Percentiles rank a stretch among this genome's conserved stretches.
Conservation (phyloP, 2,888 invertebrate genomes). For the Platycheirus albimanus region DNA sequence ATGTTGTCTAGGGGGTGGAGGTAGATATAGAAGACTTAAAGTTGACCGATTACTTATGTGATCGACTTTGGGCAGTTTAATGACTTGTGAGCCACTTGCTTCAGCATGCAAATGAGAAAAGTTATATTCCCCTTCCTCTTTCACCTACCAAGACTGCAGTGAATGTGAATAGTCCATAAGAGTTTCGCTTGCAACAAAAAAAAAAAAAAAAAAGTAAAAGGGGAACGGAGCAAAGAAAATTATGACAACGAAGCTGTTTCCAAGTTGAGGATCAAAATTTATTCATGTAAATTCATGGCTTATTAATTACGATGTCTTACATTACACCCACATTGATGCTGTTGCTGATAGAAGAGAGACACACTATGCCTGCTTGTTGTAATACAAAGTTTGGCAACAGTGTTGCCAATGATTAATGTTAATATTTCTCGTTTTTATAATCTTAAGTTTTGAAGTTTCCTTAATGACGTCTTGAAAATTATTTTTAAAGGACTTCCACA, state of each 20-base stretch:
- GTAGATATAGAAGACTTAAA: conserved; percentile 53
- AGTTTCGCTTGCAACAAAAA: not conserved
- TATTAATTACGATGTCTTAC: conserved; percentile 73
- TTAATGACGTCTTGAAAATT: too few relatives aligned
- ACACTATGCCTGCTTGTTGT: conserved; percentile 4
- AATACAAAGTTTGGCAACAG: conserved; percentile 26
- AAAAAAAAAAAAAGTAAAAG: too few relatives aligned
- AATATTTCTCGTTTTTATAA: too few relatives aligned
- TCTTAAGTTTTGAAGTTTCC: too few relatives aligned
- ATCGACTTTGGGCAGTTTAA: conserved; percentile 62
- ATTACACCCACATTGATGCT: conserved; percentile 38
- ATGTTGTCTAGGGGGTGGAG: conserved; percentile 39
- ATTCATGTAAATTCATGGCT: conserved; percentile 74
- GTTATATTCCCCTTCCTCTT: conserved; percentile 20
- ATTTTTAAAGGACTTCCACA: too few relatives aligned
- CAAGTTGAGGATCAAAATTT: conserved; percentile 65
- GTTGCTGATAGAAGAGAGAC: conserved; percentile 22
- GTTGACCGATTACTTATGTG: conserved; percentile 69
- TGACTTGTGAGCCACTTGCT: conserved; percentile 60
- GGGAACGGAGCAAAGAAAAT: conserved; percentile 9
- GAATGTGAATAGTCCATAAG: not conserved
- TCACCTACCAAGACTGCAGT: conserved; percentile 23
- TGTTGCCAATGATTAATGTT: conserved; percentile 3
- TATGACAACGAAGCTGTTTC: conserved; percentile 59
- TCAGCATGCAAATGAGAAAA: conserved; percentile 62